phyloP scores from a whole-genome alignment of 1,140 invertebrate genomes.

The Drosophila varians region DNA sequence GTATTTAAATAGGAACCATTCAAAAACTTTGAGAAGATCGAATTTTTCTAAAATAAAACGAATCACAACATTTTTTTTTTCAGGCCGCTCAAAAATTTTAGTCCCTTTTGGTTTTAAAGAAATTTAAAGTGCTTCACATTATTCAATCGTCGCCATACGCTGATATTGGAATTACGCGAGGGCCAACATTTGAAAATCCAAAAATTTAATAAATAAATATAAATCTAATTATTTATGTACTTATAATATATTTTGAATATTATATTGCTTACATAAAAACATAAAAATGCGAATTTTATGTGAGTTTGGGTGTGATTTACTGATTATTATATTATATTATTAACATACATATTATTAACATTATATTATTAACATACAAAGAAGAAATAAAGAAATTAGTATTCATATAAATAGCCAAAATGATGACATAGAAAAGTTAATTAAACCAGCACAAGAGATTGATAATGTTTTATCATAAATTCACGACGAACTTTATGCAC shows the following conservation, averaged over 20 bases:
- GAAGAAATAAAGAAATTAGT: too few relatives aligned
- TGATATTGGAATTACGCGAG: slow-evolving; percentile 93
- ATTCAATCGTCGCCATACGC: slow-evolving; percentile 93
- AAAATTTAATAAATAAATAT: slow-evolving; percentile 65
- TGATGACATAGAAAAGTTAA: too few relatives aligned
- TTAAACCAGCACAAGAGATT: not conserved
- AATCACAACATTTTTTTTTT: slow-evolving; percentile 15
- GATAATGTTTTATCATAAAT: not conserved
- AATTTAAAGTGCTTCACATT: slow-evolving; percentile 96
- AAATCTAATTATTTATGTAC: not conserved
- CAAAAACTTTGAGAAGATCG: too few relatives aligned
- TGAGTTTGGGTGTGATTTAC: too few relatives aligned
- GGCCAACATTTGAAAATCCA: slow-evolving; percentile 90
- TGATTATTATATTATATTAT: too few relatives aligned
- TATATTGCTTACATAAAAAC: not conserved
- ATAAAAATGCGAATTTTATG: too few relatives aligned
- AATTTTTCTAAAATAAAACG: too few relatives aligned
- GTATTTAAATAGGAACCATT: too few relatives aligned
- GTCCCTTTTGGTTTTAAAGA: slow-evolving; percentile 97
- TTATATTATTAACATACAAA: too few relatives aligned
- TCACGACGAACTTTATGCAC: not conserved
- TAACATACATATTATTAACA: too few relatives aligned
- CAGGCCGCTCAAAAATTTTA: slow-evolving; percentile 98
- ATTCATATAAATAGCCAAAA: too few relatives aligned
- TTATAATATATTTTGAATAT: not conserved